A percentile compares a stretch with the other conserved stretches of the same genome.
phyloP scores from a whole-genome alignment of 2,888 invertebrate species.

The Cerceris rybyensis region DNA sequence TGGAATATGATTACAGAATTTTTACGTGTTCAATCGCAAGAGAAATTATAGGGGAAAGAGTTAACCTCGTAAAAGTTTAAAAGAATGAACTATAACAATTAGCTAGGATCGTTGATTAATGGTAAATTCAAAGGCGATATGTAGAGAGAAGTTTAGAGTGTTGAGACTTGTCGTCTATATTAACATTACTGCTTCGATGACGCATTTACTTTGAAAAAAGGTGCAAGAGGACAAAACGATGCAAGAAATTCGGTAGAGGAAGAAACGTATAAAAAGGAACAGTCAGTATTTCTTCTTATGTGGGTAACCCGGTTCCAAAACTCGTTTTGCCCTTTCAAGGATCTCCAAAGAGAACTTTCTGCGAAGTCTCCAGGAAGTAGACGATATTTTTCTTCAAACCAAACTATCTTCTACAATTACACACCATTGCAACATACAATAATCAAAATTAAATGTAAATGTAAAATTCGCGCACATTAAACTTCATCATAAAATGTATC shows the following conservation, averaged over 20 bases:
- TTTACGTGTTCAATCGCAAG: too few species aligned
- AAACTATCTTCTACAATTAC: neutral
- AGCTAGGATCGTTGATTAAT: too few species aligned
- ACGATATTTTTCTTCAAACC: conserved; percentile 11
- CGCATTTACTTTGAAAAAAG: conserved; percentile 2
- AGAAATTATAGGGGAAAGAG: too few species aligned
- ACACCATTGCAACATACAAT: neutral
- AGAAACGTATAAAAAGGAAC: conserved; percentile 57
- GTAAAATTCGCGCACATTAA: too few species aligned
- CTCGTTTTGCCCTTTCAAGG: conserved; percentile 69
- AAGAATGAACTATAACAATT: too few species aligned
- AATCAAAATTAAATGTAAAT: too few species aligned
- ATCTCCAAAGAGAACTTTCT: conserved; percentile 47
- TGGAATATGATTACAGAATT: too few species aligned
- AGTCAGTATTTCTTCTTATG: conserved; percentile 49
- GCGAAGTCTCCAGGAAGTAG: conserved; percentile 52
- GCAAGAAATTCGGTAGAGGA: conserved; percentile 10
- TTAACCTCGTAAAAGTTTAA: too few species aligned
- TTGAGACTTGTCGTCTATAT: too few species aligned
- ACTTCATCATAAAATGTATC: too few species aligned
- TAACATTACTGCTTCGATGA: neutral
- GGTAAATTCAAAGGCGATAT: too few species aligned
- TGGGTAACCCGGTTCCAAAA: conserved; percentile 76
- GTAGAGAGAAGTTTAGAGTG: too few species aligned
- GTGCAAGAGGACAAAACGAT: neutral